Evolutionary conservation across 2,113 vertebrate genomes (phyloP).

Genomic region (Cnemophilus loriae): DNA sequence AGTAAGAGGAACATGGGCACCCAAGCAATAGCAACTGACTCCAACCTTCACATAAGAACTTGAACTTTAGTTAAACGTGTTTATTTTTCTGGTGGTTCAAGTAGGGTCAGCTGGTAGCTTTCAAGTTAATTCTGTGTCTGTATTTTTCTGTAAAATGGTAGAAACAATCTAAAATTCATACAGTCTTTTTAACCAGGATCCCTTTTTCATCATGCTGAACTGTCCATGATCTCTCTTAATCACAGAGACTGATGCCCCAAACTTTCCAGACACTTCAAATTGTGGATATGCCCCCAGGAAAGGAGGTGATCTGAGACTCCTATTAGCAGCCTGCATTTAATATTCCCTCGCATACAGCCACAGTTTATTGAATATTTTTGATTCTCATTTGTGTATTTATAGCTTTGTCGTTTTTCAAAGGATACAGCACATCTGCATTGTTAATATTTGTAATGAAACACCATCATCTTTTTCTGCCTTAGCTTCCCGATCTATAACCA

Average conservation of each 20-base stretch:
- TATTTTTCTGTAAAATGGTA: neutral
- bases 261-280: neutral
- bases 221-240: neutral
- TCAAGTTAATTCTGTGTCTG: neutral
- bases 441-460: neutral
- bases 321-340: neutral
- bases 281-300: neutral
- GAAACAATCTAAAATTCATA: neutral
- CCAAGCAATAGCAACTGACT: neutral
- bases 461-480: neutral
- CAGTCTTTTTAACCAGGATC: neutral
- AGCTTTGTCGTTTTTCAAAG: neutral
- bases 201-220: neutral
- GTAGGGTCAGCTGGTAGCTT: neutral
- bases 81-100: neutral
- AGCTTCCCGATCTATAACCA: neutral
- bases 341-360: neutral
- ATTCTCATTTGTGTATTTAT: neutral
- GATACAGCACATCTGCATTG: neutral
- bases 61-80: neutral
- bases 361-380: neutral
- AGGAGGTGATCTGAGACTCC: neutral
- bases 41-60: neutral
- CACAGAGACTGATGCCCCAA: neutral
- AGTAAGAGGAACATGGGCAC: neutral